phyloP scores from a whole-genome alignment of 2,888 invertebrate genomes.

The Drosophila suboccidentalis region DNA sequence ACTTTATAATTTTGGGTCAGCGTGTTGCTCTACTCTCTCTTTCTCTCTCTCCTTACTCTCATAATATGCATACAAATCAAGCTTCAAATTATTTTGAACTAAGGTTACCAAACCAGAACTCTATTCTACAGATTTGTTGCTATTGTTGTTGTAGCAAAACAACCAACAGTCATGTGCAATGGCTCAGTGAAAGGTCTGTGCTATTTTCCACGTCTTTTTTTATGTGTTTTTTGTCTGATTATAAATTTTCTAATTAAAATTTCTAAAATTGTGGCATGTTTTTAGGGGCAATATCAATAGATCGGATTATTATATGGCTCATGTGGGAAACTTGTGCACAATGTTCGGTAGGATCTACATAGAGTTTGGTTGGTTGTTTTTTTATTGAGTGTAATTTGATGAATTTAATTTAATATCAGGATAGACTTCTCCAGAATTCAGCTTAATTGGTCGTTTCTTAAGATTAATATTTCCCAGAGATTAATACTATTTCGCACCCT shows the following conservation, averaged over 20 bases:
- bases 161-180: slow-evolving; percentile 45
- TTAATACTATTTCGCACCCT: too few relatives aligned
- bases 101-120: slow-evolving; percentile 21
- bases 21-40: slow-evolving; percentile 39
- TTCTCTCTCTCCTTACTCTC: slow-evolving; percentile 7
- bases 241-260: slow-evolving; percentile 50
- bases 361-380: too few relatives aligned
- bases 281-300: slow-evolving; percentile 5
- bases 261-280: slow-evolving; percentile 31
- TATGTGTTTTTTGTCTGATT: slow-evolving; percentile 24
- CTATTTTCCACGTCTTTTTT: slow-evolving; percentile 19
- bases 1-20: slow-evolving; percentile 79
- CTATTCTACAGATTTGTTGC: slow-evolving; percentile 23
- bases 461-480: too few relatives aligned
- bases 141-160: slow-evolving; percentile 21
- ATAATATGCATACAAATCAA: slow-evolving; percentile 56
- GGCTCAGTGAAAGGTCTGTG: slow-evolving; percentile 41
- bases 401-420: neutral
- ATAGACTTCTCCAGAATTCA: neutral
- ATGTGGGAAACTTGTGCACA: neutral
- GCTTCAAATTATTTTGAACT: slow-evolving; percentile 69
- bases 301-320: neutral
- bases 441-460: neutral
- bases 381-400: neutral
- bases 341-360: neutral